Evolutionary conservation across 2,888 invertebrate genomes (phyloP), one percentile per base, ranked within the genome.

Genomic region (Calameuta idolon): DNA sequence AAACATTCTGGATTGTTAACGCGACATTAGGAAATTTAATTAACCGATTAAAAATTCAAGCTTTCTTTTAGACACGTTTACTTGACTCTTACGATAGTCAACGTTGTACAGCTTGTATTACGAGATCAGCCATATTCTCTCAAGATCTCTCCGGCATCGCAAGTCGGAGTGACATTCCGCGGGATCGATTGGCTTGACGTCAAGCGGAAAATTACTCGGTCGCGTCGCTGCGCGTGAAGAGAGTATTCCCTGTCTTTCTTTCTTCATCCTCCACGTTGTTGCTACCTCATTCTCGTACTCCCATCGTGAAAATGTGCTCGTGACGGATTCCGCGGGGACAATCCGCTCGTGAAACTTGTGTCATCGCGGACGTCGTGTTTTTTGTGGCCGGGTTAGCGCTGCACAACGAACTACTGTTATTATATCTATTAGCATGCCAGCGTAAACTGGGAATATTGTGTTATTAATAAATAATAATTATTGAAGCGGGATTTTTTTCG

Each of bases 221-320:
- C 37, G 74, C 74, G 34, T 37, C 74, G 37, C 34, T 74, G 33
- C 71, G 74, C 74, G 74, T 71, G 71, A 71, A 71, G 71, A 71
- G 23, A 31, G 33, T 73, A 34, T 34, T 73, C 31, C 33, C 73
- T 34, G 33, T 33, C 23, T 34, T 33, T 73, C 73, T 73, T n/a
- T 33, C 12, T 34, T 73, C 73, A 3, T 73, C 73, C 11, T 73
- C 73, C 15, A 31, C 33, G 12, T 30, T 69, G 15, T 12, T 12
- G 76, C 33, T 34, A 74, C 35, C 15, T 35, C 34, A 30, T 34
- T 34, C 12, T 35, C 40, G 9, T n/a, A 23, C 40, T 74, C 23
- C 23, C 30, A 30, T 75, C 33, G 77, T 77, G 77, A 75, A 69
- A 77, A 77, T 77, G 77, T 77, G 77, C 77, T 77, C 55, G 77